A percentile compares a stretch with the other conserved stretches of the same genome.
phyloP scores from a whole-genome alignment of 2,888 invertebrate genomes.

The Celastrina argiolus region DNA sequence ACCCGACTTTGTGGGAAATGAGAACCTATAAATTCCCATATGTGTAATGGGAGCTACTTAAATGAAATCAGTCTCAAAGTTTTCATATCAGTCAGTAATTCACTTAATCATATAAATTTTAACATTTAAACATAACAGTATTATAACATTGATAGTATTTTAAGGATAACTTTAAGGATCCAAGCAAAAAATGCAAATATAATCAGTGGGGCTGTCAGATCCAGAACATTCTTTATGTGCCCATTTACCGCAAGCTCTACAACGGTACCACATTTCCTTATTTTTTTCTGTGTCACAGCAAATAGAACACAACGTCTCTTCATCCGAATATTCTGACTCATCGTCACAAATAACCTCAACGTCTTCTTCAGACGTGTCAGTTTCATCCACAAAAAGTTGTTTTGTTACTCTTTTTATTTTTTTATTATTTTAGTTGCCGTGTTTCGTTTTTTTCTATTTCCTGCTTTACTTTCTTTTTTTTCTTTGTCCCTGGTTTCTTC shows the following conservation, averaged over 20 bases:
- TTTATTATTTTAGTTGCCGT: conserved; percentile 20
- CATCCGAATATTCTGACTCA: conserved; percentile 36
- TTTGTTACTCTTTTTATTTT: conserved; percentile 31
- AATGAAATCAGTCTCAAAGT: conserved; percentile 15
- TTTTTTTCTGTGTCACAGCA: conserved; percentile 34
- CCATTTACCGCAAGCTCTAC: conserved; percentile 30
- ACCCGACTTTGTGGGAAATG: conserved; percentile 28
- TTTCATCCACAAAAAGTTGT: conserved; percentile 30
- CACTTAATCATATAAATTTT: background rate
- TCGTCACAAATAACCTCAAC: conserved; percentile 30
- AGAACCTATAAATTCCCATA: conserved; percentile 26
- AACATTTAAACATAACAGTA: conserved; percentile 14
- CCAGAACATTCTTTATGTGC: conserved; percentile 36
- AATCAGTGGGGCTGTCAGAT: conserved; percentile 29
- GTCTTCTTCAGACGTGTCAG: conserved; percentile 25
- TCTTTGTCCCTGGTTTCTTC: background rate
- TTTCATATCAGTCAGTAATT: background rate
- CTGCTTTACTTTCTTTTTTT: background rate
- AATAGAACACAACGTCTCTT: conserved; percentile 31
- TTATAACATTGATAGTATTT: background rate
- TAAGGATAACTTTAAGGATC: background rate
- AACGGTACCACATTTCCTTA: conserved; percentile 34
- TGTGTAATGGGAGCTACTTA: conserved; percentile 27
- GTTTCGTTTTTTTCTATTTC: background rate
- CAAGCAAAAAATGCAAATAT: conserved; percentile 24